phyloP scores from a whole-genome alignment of 1,140 invertebrate genomes.

The Drosophila rufa region DNA sequence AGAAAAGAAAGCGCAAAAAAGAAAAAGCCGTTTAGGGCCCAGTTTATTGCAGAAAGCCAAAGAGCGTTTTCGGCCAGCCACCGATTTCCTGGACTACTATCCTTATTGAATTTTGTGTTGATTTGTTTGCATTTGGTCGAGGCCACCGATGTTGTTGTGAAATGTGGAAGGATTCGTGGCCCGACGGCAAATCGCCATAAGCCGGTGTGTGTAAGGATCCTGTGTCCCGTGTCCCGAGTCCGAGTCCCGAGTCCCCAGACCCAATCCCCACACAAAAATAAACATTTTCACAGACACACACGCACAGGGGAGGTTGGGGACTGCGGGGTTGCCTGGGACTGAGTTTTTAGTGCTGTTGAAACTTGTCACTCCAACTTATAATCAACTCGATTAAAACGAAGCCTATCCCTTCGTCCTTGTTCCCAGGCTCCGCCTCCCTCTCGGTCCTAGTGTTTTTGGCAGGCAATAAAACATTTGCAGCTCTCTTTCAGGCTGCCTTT shows the following conservation, averaged over 20 bases:
- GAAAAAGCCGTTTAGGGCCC: slow-evolving; percentile 39
- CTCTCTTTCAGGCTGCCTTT: not conserved
- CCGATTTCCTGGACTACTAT: slow-evolving; percentile 7
- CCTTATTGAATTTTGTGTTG: slow-evolving; percentile 38
- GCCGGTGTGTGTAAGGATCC: slow-evolving; percentile 7
- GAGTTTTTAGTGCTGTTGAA: slow-evolving; percentile 44
- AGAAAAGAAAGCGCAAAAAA: not conserved
- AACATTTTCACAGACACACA: slow-evolving; percentile 22
- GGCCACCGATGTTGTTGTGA: slow-evolving; percentile 25
- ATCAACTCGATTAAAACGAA: slow-evolving; percentile 52
- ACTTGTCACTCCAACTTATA: slow-evolving; percentile 52
- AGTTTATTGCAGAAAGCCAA: slow-evolving; percentile 38
- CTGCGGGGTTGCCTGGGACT: not conserved
- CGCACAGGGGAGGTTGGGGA: not conserved
- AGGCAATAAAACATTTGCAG: slow-evolving; percentile 45
- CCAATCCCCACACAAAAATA: slow-evolving; percentile 10
- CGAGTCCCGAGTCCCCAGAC: not conserved
- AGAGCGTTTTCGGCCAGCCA: slow-evolving; percentile 25
- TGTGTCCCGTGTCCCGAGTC: not conserved
- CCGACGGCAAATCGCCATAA: slow-evolving; percentile 26
- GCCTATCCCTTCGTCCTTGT: slow-evolving; percentile 19
- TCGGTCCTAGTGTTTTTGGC: slow-evolving; percentile 38
- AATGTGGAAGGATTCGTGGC: slow-evolving; percentile 11
- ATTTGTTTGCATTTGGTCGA: slow-evolving; percentile 36
- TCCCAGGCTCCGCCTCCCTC: not conserved